phyloP scores from a whole-genome alignment of 2,797 vertebrate genomes.

The Cottoperca gobio region DNA sequence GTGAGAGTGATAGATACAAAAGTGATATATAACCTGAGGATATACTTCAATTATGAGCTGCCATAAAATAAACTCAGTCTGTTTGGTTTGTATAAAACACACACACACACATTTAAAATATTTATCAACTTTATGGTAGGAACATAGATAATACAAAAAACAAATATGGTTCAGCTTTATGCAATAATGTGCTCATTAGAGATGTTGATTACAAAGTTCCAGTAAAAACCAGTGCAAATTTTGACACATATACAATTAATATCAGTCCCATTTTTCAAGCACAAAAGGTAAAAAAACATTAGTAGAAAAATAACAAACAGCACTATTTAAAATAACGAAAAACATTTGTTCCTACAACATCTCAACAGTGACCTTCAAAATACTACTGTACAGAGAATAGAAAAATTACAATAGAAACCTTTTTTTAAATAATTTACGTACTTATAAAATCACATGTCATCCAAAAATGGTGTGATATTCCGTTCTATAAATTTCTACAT shows the following conservation, averaged over 20 bases:
- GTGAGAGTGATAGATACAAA: no score
- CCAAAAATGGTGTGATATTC: slow-evolving; percentile 31
- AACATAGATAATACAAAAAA: slow-evolving; percentile 68
- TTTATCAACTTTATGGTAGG: slow-evolving; percentile 80
- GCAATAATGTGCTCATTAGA: slow-evolving; percentile 41
- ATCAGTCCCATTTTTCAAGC: slow-evolving; percentile 67
- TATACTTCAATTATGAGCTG: not conserved
- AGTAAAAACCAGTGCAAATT: slow-evolving; percentile 68
- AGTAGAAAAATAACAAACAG: slow-evolving; percentile 63
- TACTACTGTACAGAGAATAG: slow-evolving; percentile 33
- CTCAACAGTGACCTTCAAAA: slow-evolving; percentile 46
- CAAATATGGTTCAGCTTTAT: slow-evolving; percentile 46
- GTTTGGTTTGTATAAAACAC: slow-evolving; percentile 7
- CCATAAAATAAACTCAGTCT: slow-evolving; percentile 9
- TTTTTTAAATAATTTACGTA: slow-evolving; percentile 75
- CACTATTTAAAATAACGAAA: slow-evolving; percentile 45
- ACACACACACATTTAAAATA: slow-evolving; percentile 72
- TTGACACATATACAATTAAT: slow-evolving; percentile 46
- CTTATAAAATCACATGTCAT: slow-evolving; percentile 55
- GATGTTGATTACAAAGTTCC: slow-evolving; percentile 45
- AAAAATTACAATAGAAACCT: slow-evolving; percentile 63
- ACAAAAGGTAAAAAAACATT: slow-evolving; percentile 53
- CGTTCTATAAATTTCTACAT: slow-evolving; percentile 39
- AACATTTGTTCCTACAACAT: slow-evolving; percentile 38
- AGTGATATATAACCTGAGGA: no score